A percentile compares a stretch with the other conserved stretches of the same genome.
phyloP scores from a whole-genome alignment of 2,113 vertebrate species.

The Electrona antarctica region DNA sequence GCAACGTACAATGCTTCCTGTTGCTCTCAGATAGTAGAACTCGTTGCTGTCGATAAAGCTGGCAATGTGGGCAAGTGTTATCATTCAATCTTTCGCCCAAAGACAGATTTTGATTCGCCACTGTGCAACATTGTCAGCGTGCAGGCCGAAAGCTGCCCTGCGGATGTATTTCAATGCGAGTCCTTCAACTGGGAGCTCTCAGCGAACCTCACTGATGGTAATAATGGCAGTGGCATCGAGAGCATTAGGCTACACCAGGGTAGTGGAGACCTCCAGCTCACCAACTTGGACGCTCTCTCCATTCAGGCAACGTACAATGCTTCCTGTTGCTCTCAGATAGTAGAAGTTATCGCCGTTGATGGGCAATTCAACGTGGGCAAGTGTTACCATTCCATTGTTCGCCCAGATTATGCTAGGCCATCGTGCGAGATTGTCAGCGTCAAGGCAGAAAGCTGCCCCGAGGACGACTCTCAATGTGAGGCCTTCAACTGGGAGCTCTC shows the following conservation, averaged over 20 bases:
- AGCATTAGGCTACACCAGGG: constrained; percentile 55
- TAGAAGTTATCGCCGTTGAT: constrained; percentile 69
- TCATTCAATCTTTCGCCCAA: constrained; percentile 54
- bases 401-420: constrained; percentile 33
- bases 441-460: constrained; percentile 47
- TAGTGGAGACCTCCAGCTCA: constrained; percentile 45
- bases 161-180: constrained; percentile 48
- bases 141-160: constrained; percentile 47
- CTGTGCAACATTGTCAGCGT: constrained; percentile 51
- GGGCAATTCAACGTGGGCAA: constrained; percentile 70
- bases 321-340: constrained; percentile 74
- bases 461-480: constrained; percentile 47
- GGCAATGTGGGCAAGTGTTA: constrained; percentile 76
- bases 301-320: constrained; percentile 58
- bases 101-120: constrained; percentile 56
- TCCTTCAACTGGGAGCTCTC: constrained; percentile 59
- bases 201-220: constrained; percentile 69
- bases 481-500: constrained; percentile 59
- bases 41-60: constrained; percentile 67
- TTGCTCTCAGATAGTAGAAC: constrained; percentile 69
- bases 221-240: constrained; percentile 60
- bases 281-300: background rate
- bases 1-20: constrained; percentile 69
- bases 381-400: constrained; percentile 63
- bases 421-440: constrained; percentile 50